Evolutionary conservation across 2,797 vertebrate genomes (phyloP).

Genomic region (Picus viridis): DNA sequence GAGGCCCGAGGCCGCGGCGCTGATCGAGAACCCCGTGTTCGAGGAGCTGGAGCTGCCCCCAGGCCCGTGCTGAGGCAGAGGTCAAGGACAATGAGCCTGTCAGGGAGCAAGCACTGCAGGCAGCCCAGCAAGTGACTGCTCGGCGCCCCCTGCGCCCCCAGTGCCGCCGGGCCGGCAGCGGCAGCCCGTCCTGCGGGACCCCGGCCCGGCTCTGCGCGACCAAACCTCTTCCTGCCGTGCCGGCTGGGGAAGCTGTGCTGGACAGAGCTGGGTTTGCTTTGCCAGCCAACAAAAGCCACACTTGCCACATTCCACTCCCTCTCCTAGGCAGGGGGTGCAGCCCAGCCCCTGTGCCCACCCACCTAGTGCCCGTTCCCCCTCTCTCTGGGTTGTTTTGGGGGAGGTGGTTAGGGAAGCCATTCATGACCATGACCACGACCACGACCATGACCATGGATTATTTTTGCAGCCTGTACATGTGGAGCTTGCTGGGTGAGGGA

Average conservation of each 20-base stretch:
- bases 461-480: constrained; percentile 66
- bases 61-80: constrained; percentile 88
- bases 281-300: constrained; percentile 1
- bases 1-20: constrained; percentile 90
- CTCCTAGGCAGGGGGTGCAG: background rate
- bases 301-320: background rate
- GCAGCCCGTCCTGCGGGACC: constrained; percentile 43
- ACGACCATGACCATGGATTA: too few species aligned
- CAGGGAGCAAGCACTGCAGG: constrained; percentile 84
- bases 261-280: background rate
- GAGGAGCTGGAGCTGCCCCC: constrained; percentile 90
- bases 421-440: too few species aligned
- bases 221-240: constrained; percentile 16
- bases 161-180: constrained; percentile 49
- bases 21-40: constrained; percentile 92
- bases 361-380: background rate
- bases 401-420: too few species aligned
- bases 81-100: constrained; percentile 92
- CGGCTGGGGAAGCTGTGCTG: background rate
- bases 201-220: constrained; percentile 46
- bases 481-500: constrained; percentile 54
- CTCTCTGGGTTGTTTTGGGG: background rate
- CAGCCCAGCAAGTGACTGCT: constrained; percentile 76
- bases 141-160: constrained; percentile 59
- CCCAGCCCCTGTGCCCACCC: constrained; percentile 43